Base-by-base conservation (phyloP, 1,140 invertebrate genomes). In the Diploscapter pachys region DNA sequence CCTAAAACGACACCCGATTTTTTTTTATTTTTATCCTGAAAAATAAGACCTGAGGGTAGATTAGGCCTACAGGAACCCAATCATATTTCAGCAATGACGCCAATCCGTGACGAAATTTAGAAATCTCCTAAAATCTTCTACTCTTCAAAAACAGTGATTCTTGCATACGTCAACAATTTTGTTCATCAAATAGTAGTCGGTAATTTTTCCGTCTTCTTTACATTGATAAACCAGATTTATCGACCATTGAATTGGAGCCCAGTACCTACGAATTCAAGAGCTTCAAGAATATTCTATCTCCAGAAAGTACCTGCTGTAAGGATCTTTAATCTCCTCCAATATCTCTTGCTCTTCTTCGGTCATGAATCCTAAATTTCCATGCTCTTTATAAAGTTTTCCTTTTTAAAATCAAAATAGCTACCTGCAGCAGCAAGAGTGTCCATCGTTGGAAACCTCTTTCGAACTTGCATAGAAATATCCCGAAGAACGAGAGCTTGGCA, bases 1-100 rank as follows among this genome's bases (percentile, higher is more conserved):
- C 95, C 92, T 98, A 95, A 69, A 95, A 97, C 86, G 98, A 98
- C 73, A 11, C n/a, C 51, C 9, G 11, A 52, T 2, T 67, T 52
- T 51, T 53, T 13, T n/a, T n/a, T n/a, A n/a, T 31, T 31, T 31
- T 31, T 31, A 31, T 31, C 31, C 31, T 31, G 31, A 31, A 31
- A 31, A 31, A 31, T 31, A 31, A 31, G 31, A 31, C 89, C 85
- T 73, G 86, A 88, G 13, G 89, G 31, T 31, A 31, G 31, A 31
- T 31, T 31, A 31, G 31, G 31, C 31, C 31, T 31, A 31, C 31
- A 31, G 31, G 31, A 31, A 31, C 87, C 88, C 88, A 89, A 79
- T 89, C 89, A 57, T 79, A 79, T 48, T 76, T 76, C 3, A 72
- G 63, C 5, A 76, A 71, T 11, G 70, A 72, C 4, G 62, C 57